phyloP scores from a whole-genome alignment of 2,113 vertebrate species.

The Chionomys nivalis region DNA sequence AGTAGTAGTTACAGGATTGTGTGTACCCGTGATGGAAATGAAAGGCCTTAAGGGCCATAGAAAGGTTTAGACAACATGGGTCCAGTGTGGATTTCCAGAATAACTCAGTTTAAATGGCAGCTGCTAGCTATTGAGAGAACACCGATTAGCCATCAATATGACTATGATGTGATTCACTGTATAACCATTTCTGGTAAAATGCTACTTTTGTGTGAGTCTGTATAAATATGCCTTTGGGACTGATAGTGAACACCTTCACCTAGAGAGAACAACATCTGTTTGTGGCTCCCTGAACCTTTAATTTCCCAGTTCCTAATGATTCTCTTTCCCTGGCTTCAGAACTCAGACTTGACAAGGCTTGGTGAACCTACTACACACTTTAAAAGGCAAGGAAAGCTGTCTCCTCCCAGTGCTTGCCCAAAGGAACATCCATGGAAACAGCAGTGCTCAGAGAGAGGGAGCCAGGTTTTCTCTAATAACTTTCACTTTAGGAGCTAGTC shows the following conservation, averaged over 20 bases:
- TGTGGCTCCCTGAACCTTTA: neutral
- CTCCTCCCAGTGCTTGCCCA: neutral
- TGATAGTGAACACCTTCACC: neutral
- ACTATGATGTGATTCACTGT: neutral
- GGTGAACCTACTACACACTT: neutral
- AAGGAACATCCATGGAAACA: neutral
- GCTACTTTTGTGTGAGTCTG: neutral
- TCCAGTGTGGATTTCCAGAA: neutral
- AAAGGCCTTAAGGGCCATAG: neutral
- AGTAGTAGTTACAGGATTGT: neutral
- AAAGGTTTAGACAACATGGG: neutral
- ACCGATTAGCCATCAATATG: neutral
- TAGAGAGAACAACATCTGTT: neutral
- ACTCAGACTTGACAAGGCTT: neutral
- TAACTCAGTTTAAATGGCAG: neutral
- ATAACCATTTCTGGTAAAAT: neutral
- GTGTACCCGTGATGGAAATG: neutral
- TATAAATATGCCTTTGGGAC: neutral
- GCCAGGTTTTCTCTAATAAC: neutral
- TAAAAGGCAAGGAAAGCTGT: neutral
- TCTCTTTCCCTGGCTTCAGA: neutral
- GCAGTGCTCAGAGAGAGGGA: neutral
- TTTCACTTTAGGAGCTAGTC: neutral
- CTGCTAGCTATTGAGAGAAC: neutral
- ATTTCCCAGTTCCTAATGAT: neutral